phyloP scores from a whole-genome alignment of 92 coral and sea anemone species.

The Montipora capitata region DNA sequence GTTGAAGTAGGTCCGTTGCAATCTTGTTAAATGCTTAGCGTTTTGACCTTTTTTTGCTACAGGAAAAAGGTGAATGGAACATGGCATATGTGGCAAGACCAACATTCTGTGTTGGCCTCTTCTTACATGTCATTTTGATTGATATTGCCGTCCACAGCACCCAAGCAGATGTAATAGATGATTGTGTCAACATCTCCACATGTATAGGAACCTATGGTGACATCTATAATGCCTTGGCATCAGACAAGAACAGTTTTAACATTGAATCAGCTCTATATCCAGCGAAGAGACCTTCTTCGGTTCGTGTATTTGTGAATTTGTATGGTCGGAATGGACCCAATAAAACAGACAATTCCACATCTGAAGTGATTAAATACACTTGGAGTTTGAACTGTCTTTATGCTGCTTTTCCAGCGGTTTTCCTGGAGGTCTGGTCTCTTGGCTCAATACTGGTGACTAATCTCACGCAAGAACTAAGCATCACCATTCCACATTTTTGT shows the following conservation, averaged over 20 bases:
- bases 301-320: background rate
- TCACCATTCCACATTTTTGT: constrained; percentile 14
- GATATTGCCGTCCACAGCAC: too few species aligned
- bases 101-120: too few species aligned
- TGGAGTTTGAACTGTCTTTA: constrained; percentile 25
- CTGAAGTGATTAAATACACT: background rate
- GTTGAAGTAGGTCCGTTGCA: too few species aligned
- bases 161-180: too few species aligned
- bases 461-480: background rate
- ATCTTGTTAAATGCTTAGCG: too few species aligned
- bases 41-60: too few species aligned
- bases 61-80: too few species aligned
- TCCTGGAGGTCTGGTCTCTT: constrained; percentile 11
- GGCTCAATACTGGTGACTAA: constrained; percentile 7
- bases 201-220: too few species aligned
- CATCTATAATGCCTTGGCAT: too few species aligned
- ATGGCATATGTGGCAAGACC: too few species aligned
- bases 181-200: too few species aligned
- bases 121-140: too few species aligned
- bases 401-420: background rate
- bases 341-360: background rate
- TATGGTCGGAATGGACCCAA: background rate
- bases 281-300: constrained; percentile 2
- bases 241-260: constrained; percentile 2
- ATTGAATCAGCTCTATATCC: constrained; percentile 20